phyloP scores from a whole-genome alignment of 2,113 vertebrate species.

The Etia nguti region DNA sequence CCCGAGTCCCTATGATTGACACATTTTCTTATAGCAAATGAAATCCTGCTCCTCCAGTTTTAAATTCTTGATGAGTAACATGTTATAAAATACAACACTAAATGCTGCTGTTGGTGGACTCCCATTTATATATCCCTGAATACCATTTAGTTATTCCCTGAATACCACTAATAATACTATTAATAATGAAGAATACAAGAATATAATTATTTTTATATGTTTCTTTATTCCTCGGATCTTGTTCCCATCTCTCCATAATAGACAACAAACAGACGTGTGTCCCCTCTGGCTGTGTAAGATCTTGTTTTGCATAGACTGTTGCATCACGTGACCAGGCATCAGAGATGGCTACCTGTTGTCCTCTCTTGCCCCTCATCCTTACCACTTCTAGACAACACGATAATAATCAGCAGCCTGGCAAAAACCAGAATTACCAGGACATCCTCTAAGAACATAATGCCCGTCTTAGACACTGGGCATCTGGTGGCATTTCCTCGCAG shows the following conservation, averaged over 20 bases:
- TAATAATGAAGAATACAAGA: not conserved
- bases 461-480: constrained; percentile 78
- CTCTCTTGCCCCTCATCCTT: not conserved
- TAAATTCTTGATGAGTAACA: constrained; percentile 70
- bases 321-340: constrained; percentile 11
- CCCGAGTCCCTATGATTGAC: constrained; percentile 70
- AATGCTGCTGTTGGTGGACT: constrained; percentile 38
- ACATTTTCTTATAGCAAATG: constrained; percentile 65
- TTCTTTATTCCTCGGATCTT: not conserved
- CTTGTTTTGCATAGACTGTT: constrained; percentile 42
- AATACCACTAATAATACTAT: not conserved
- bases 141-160: not conserved
- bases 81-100: constrained; percentile 61
- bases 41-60: constrained; percentile 68
- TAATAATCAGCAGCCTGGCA: constrained; percentile 49
- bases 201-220: not conserved
- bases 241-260: not conserved
- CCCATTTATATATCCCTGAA: constrained; percentile 18
- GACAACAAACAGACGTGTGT: constrained; percentile 10
- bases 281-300: not conserved
- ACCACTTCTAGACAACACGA: constrained; percentile 4
- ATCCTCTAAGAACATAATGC: constrained; percentile 81
- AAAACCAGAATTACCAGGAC: constrained; percentile 66
- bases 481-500: constrained; percentile 75
- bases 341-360: constrained; percentile 48